A percentile compares a stretch with the other conserved stretches of the same genome.
phyloP scores from a whole-genome alignment of 2,113 vertebrate species.

The Lampris incognitus region DNA sequence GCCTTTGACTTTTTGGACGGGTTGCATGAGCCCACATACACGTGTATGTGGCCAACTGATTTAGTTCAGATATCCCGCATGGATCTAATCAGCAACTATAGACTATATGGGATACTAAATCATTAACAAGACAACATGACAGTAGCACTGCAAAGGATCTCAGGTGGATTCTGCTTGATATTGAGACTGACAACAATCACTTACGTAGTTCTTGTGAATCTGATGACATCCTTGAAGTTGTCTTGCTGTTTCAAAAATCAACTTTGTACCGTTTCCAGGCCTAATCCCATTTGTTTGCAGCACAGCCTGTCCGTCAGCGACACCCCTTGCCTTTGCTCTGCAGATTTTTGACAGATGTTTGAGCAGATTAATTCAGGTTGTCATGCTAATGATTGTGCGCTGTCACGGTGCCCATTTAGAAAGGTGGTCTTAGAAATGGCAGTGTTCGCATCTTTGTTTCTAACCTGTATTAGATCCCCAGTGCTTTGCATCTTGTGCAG shows the following conservation, averaged over 20 bases:
- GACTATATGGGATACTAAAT: not conserved
- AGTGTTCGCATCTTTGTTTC: constrained; percentile 49
- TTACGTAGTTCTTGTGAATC: not conserved
- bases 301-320: constrained; percentile 4
- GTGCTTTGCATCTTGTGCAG: constrained; percentile 47
- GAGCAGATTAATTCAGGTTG: constrained; percentile 30
- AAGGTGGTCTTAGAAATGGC: not conserved
- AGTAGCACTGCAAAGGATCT: too few species aligned
- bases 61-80: not conserved
- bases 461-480: constrained; percentile 43
- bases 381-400: constrained; percentile 51
- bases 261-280: not conserved
- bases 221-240: not conserved
- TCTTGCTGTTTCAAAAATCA: constrained; percentile 1
- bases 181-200: too few species aligned
- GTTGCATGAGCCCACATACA: not conserved
- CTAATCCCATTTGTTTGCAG: constrained; percentile 33
- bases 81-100: too few species aligned
- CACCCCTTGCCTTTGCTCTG: not conserved
- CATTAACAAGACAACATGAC: too few species aligned
- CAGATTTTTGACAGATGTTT: constrained; percentile 14
- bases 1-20: not conserved
- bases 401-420: constrained; percentile 31
- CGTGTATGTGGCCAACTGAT: too few species aligned
- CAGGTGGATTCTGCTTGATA: too few species aligned